Base-by-base conservation (phyloP, 2,888 invertebrate genomes). In the Leptopilina syphax region DNA sequence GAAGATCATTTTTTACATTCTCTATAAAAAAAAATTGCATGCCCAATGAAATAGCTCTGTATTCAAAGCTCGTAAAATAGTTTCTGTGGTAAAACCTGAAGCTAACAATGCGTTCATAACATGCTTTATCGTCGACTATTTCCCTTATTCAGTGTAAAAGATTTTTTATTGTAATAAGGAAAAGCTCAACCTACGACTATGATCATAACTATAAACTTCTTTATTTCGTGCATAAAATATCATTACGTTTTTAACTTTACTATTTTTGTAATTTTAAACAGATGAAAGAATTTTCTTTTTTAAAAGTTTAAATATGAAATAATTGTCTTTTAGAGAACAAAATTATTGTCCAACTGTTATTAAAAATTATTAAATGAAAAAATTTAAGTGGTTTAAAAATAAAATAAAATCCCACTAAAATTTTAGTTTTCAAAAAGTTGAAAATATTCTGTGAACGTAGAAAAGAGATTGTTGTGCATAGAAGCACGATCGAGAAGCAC, bases 371-470 rank as follows among this genome's bases (percentile, higher is more conserved):
- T 2, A 60, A 18, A 60, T n/a, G 8, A 18, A 18, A 60, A 12
- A 7, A 18, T 60, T 60, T 60, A 13, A 13, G 1, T 60, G n/a
- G n/a, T 18, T 24, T 18, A 63, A 3, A 63, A 24, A n/a, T 47
- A 8, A 44, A n/a, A 8, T 67, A 18, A 50, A 6, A 24, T 18
- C 24, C 50, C 4, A 8, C 7, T n/a, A 5, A 24, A 68, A 24
- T 44, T 50, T 13, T 6, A 50, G 50, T 27, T 70, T 50, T 47
- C 9, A 9, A 24, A 6, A 27, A 24, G 12, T 10, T 27, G 50
- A 70, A 70, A 70, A 70, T 70, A 70, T 70, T 70, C 68, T 12
- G 27, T 24, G 47, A 27, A 70, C 50, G 68, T 70, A 70, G 50
- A 24, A 13, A 50, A 24, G 27, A 54, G 50, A 54, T 70, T 54